A percentile compares a stretch with the other conserved stretches of the same genome.
Evolutionary conservation across 2,113 vertebrate species (phyloP).

Genomic region (Misgurnus mizolepis): DNA sequence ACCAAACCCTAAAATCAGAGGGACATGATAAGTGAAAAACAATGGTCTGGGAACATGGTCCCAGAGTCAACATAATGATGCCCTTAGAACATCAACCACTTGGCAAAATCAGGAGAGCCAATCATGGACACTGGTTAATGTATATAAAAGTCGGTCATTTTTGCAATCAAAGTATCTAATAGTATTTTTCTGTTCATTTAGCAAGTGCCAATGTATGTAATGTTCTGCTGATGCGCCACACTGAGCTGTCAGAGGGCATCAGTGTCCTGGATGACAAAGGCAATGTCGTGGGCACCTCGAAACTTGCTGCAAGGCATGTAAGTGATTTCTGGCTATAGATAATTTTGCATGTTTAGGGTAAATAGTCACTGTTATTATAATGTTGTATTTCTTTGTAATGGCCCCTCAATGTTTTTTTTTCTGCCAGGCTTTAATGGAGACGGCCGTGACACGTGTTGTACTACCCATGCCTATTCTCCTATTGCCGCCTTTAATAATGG

Average conservation of each 20-base stretch:
- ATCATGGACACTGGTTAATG: too few relatives aligned
- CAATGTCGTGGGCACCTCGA: slow-evolving; percentile 85
- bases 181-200: slow-evolving; percentile 56
- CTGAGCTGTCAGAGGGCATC: slow-evolving; percentile 88
- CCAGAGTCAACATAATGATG: too few relatives aligned
- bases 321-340: slow-evolving; percentile 54
- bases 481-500: slow-evolving; percentile 90
- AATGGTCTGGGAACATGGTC: too few relatives aligned
- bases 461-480: slow-evolving; percentile 94
- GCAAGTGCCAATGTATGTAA: slow-evolving; percentile 93
- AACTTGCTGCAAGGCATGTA: slow-evolving; percentile 86
- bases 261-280: slow-evolving; percentile 80
- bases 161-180: neutral
- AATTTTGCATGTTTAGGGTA: neutral
- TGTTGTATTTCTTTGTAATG: neutral
- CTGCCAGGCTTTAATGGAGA: slow-evolving; percentile 88
- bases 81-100: too few relatives aligned
- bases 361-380: neutral
- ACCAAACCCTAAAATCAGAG: too few relatives aligned
- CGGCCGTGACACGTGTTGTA: slow-evolving; percentile 87
- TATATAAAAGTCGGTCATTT: too few relatives aligned
- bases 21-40: too few relatives aligned
- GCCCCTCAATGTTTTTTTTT: slow-evolving; percentile 28
- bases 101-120: too few relatives aligned
- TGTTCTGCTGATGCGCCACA: slow-evolving; percentile 90